phyloP scores from a whole-genome alignment of 2,797 vertebrate genomes.

The Spheniscus humboldti region DNA sequence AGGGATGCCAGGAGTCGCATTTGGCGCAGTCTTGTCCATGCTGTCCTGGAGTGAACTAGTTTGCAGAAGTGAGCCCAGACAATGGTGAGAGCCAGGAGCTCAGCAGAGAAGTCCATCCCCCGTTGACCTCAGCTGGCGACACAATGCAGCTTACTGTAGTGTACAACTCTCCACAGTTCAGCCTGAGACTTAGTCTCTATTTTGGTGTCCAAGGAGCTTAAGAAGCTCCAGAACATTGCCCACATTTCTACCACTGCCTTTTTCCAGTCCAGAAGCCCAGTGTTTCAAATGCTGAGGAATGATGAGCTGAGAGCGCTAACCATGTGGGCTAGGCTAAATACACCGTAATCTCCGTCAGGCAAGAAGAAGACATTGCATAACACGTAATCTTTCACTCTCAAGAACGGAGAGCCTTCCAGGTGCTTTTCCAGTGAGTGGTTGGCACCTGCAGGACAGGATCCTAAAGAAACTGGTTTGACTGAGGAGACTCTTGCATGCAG shows the following conservation, averaged over 20 bases:
- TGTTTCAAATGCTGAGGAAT: neutral
- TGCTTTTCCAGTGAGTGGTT: neutral
- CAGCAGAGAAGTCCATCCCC: neutral
- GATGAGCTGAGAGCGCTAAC: neutral
- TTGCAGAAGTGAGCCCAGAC: neutral
- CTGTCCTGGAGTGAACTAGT: neutral
- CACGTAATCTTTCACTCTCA: neutral
- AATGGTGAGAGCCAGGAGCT: neutral
- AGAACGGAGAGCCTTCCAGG: neutral
- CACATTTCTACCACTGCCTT: neutral
- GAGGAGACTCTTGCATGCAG: neutral
- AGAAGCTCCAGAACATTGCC: neutral
- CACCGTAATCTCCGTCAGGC: neutral
- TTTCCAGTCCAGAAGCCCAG: neutral
- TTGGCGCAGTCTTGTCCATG: neutral
- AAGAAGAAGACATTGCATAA: neutral
- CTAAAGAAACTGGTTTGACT: neutral
- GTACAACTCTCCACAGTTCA: neutral
- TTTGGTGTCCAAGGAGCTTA: neutral
- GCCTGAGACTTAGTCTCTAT: neutral
- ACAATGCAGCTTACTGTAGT: neutral
- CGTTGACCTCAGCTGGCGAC: neutral
- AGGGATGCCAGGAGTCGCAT: neutral
- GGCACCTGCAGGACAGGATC: neutral
- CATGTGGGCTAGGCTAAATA: neutral